Conservation (phyloP, 1,140 invertebrate genomes). For the Sinella curviseta region DNA sequence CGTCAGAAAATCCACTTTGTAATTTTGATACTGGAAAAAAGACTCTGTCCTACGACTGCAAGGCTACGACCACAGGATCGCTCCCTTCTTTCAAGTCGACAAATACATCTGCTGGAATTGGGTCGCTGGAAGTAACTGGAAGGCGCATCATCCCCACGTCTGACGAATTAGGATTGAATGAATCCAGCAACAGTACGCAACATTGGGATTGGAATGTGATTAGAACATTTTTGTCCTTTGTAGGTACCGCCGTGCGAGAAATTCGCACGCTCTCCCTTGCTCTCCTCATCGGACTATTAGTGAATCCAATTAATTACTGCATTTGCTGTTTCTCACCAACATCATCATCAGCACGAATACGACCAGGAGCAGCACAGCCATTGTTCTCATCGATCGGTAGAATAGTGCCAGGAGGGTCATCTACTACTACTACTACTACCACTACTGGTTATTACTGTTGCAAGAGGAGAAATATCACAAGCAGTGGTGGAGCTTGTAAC, state of each 20-base stretch:
- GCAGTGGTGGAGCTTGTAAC: background rate
- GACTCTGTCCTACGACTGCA: no score
- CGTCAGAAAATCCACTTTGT: background rate
- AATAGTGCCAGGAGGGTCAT: slow-evolving; percentile 13
- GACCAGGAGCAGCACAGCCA: background rate
- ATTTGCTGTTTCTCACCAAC: slow-evolving; percentile 8
- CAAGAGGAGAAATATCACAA: background rate
- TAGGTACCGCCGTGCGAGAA: background rate
- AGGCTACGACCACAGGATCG: no score
- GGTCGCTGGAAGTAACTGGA: background rate
- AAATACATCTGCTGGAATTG: background rate
- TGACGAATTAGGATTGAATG: background rate
- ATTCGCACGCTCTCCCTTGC: slow-evolving; percentile 25
- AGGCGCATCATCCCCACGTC: background rate
- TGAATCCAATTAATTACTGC: slow-evolving; percentile 41
- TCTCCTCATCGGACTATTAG: slow-evolving; percentile 24
- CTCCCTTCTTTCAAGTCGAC: background rate
- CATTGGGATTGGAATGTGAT: slow-evolving; percentile 34
- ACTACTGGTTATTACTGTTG: background rate
- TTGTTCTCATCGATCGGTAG: background rate
- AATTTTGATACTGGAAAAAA: background rate
- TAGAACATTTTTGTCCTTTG: slow-evolving; percentile 28
- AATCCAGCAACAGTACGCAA: slow-evolving; percentile 19
- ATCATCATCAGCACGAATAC: background rate
- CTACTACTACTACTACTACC: no score